These are phyloP conservation scores for Micropoecilia bifurca DNA, from an alignment of 2,797 vertebrate genomes.

Conservation along the genomic window DNA sequence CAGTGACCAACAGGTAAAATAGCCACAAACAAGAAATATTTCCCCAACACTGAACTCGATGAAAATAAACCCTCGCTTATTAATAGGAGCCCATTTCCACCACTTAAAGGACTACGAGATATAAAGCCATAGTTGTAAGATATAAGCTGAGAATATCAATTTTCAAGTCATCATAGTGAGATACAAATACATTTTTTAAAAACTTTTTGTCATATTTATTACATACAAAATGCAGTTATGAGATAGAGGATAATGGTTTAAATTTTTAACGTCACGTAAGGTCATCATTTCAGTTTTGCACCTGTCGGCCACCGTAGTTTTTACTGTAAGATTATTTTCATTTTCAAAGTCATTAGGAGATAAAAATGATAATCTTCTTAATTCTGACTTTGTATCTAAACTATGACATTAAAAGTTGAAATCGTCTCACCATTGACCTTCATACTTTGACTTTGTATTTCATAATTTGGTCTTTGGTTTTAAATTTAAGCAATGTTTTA, in stretches of 20 bases:
- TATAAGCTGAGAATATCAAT: neutral
- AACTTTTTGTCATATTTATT: neutral
- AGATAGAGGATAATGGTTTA: neutral
- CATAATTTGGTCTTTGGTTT: neutral
- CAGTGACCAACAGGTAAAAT: constrained; percentile 1
- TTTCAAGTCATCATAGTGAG: neutral
- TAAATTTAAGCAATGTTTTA: neutral
- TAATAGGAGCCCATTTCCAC: neutral
- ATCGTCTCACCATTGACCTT: neutral
- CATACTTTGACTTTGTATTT: neutral
- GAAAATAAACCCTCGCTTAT: neutral
- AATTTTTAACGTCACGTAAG: neutral
- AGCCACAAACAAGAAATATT: neutral
- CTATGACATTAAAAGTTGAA: neutral
- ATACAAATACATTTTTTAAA: neutral
- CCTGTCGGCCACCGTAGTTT: neutral
- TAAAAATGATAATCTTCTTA: neutral
- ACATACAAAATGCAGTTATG: neutral
- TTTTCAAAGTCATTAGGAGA: neutral
- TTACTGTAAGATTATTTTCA: neutral
- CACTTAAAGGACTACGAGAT: neutral
- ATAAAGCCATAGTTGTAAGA: neutral
- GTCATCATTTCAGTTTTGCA: neutral
- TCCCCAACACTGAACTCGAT: neutral
- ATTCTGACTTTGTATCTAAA: neutral